Evolutionary conservation across 2,888 invertebrate species (phyloP), one percentile per base, ranked within the genome.

Genomic region (Tenthredo amoena): DNA sequence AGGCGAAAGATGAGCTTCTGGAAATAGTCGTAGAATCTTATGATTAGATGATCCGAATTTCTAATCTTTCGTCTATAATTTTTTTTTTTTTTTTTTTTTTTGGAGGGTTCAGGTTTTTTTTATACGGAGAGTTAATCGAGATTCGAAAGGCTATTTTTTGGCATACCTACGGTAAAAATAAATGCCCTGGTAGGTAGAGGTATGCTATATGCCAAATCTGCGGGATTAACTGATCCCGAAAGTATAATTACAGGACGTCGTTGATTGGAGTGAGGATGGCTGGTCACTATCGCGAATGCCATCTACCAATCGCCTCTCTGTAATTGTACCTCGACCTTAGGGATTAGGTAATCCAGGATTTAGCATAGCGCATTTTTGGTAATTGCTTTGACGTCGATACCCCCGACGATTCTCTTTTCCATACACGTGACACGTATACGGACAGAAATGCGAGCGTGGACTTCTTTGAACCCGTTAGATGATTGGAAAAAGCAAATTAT

Each of bases 271-370:
- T 50, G 79, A 18, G 55, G 43, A 65, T 47, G 68, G 21, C 10
- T 31, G 82, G 82, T 81, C 81, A 62, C 83, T 83, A 68, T 55
- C 68, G 65, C 21, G 83, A 83, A 83, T 71, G 21, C 83, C 68
- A 83, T 83, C 83, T 83, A 83, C 68, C 43, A 81, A 37, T 21
- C 62, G 58, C 31, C 65, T 68, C 68, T 83, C 68, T 71, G 71
- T 83, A 83, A 83, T 83, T 83, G 43, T 47, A 83, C 83, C 62
- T 68, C 83, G 83, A 71, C 68, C 83, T 40, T 43, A 21, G 83
- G 83, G 83, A 71, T 83, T 71, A 47, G 83, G 43, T 83, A 71
- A 83, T 83, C 83, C 68, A 68, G 68, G 83, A 83, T 83, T 71
- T 71, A 71, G 83, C 83, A 47, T 68, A 47, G 68, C 40, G 68